Evolutionary conservation across 92 coral and sea anemone genomes (phyloP), one percentile per base, ranked within the genome.

Genomic region (Porites evermanni): DNA sequence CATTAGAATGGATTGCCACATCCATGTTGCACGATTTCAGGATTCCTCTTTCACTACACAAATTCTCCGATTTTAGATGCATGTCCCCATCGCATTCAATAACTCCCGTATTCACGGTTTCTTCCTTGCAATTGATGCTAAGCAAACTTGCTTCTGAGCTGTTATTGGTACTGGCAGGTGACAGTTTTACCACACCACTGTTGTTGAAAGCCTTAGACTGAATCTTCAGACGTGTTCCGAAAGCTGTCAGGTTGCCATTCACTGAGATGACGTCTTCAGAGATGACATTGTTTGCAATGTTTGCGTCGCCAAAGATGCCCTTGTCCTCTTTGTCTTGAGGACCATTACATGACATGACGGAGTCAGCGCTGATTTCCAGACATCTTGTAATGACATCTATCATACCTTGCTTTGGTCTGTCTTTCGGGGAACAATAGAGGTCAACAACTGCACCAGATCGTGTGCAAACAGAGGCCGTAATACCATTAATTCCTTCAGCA

Each of bases 401-500:
- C 12, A 78, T 77, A 13, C 50, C 47, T 83, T 68, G 64, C 23
- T 75, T 24, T 26, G 70, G 53, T 53, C 78, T 64, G 53, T 5
- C 47, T 19, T 72, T 79, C 70, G 23, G 24, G 19, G 81, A 14
- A 75, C 75, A 80, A 18, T 80, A 80, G 65, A 90, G 90, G 14
- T 86, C 26, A n/a, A 67, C 88, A 80, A 72, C 56, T 64, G 84
- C 91, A 80, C 88, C 91, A 66, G 91, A 74, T 82, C 77, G 65
- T n/a, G 83, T 73, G 44, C 60, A 75, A 77, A 90, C 84, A 53
- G 83, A 74, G 32, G 90, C 88, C 20, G 93, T 86, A 67, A 66
- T 70, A 29, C 90, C 93, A 74, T 86, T 51, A 53, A 90, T 81
- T 81, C 91, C 93, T 74, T 59, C 21, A 38, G 93, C 91, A 81